These are phyloP conservation scores for Acrocephalus scirpaceus DNA, from an alignment of 2,797 vertebrate genomes.

Conservation along the genomic window DNA sequence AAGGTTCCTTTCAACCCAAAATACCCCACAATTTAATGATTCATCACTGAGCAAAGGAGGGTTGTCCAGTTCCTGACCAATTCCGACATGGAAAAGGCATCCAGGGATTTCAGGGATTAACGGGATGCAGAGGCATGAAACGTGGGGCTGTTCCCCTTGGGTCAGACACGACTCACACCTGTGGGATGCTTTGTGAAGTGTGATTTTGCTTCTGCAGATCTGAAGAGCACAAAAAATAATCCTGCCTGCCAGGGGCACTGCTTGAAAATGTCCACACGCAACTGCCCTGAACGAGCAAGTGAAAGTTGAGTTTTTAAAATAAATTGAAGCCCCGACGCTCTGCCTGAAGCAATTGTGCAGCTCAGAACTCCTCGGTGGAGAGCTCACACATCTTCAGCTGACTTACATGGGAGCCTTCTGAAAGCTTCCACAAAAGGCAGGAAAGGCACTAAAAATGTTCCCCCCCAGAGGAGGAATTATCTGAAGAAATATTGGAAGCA, in stretches of 20 bases:
- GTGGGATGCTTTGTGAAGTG: not conserved
- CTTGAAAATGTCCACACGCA: not conserved
- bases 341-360: not conserved
- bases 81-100: not conserved
- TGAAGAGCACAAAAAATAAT: not conserved
- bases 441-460: not conserved
- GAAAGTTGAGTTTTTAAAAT: not conserved
- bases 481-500: not conserved
- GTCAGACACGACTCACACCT: rapidly evolving
- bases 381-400: not conserved
- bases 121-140: not conserved
- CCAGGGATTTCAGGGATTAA: not conserved
- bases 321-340: not conserved
- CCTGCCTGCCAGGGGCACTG: not conserved
- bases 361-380: not conserved
- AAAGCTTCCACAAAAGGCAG: not conserved
- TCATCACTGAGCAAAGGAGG: rapidly evolving
- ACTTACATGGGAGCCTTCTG: not conserved
- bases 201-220: not conserved
- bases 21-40: not conserved
- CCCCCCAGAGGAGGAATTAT: not conserved
- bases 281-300: not conserved
- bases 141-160: not conserved
- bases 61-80: not conserved
- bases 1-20: not conserved